Evolutionary conservation across 2,113 vertebrate genomes (phyloP).

Genomic region (Thomomys bottae): DNA sequence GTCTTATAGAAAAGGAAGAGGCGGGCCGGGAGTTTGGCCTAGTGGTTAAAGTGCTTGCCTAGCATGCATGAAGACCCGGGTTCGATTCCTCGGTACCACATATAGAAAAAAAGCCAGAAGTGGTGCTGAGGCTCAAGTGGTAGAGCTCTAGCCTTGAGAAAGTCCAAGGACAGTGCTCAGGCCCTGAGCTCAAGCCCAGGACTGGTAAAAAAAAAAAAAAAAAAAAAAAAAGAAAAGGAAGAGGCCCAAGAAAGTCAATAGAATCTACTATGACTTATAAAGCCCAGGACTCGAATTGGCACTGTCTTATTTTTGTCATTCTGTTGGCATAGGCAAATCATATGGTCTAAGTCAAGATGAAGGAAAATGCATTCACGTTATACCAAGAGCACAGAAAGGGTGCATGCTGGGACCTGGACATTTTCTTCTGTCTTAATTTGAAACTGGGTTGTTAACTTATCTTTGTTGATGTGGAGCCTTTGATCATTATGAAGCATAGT

Average conservation of each 20-base stretch:
- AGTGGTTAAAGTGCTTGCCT: no score
- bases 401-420: not conserved
- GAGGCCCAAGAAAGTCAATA: not conserved
- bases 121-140: no score
- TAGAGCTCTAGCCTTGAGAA: no score
- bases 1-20: not conserved
- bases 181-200: no score
- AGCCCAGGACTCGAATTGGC: not conserved
- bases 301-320: not conserved
- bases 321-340: not conserved
- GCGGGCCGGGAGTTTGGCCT: no score
- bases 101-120: no score
- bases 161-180: no score
- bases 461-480: not conserved
- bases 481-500: not conserved
- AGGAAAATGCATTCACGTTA: not conserved
- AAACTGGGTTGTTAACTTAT: not conserved
- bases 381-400: not conserved
- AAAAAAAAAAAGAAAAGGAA: no score
- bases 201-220: no score
- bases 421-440: not conserved
- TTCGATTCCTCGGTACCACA: no score
- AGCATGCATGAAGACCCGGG: no score
- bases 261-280: not conserved
- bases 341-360: not conserved